These are phyloP conservation scores for Phainopepla nitens DNA, from an alignment of 2,113 vertebrate species.

Conservation along the genomic window DNA sequence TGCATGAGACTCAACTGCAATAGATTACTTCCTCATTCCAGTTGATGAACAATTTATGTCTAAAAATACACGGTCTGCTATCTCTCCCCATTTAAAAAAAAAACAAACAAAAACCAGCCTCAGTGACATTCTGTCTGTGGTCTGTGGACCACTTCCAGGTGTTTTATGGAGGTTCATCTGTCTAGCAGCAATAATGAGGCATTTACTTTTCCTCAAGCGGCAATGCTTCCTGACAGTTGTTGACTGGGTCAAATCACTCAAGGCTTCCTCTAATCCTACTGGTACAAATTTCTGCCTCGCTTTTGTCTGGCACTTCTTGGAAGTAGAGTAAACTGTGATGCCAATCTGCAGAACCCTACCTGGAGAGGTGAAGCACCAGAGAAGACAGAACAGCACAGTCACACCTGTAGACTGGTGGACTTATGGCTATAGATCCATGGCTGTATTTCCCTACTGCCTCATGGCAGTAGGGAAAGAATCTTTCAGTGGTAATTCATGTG, in stretches of 20 bases:
- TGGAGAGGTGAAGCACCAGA: not conserved
- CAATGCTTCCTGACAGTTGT: conserved; percentile 17
- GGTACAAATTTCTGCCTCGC: not conserved
- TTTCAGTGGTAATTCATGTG: not conserved
- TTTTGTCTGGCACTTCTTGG: not conserved
- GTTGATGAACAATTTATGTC: not conserved
- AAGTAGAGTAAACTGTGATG: not conserved
- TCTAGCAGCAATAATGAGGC: conserved; percentile 25
- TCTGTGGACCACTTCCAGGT: conserved; percentile 44
- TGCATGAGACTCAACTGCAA: not conserved
- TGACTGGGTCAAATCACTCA: conserved; percentile 28
- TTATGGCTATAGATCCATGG: accelerated
- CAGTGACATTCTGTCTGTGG: conserved; percentile 20
- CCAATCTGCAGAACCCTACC: not conserved
- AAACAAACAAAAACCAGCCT: not conserved
- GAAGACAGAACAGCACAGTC: not conserved
- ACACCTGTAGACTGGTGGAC: not conserved
- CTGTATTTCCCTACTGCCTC: too few species aligned
- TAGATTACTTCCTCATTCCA: not conserved
- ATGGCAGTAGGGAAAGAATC: not conserved
- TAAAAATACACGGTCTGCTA: not conserved
- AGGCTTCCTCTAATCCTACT: not conserved
- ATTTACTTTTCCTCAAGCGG: conserved; percentile 15
- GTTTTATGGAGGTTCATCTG: conserved; percentile 44
- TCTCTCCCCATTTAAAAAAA: not conserved